phyloP scores from a whole-genome alignment of 2,797 vertebrate species.

The Decapterus maruadsi region DNA sequence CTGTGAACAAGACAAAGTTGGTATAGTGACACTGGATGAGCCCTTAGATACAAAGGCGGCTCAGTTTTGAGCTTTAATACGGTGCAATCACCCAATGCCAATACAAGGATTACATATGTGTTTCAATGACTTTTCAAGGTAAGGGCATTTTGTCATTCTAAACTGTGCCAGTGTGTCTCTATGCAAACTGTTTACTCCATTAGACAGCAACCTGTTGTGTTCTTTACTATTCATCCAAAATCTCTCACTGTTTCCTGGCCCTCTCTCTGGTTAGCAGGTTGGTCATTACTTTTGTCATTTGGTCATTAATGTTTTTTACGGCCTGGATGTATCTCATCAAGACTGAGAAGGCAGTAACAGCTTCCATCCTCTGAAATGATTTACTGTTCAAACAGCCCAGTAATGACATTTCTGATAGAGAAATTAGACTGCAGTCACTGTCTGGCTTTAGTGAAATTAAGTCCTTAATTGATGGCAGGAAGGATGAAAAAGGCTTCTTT shows the following conservation, averaged over 20 bases:
- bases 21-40: constrained; percentile 23
- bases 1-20: constrained; percentile 37
- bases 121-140: not conserved
- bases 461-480: constrained; percentile 74
- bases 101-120: not conserved
- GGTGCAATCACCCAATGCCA: constrained; percentile 18
- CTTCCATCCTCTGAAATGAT: constrained; percentile 68
- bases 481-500: constrained; percentile 60
- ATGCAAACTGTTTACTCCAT: not conserved
- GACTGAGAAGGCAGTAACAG: constrained; percentile 50
- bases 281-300: constrained; percentile 57
- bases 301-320: constrained; percentile 53
- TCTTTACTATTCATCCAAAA: constrained; percentile 34
- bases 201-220: not conserved
- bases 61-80: constrained; percentile 12
- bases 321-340: constrained; percentile 56
- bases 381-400: constrained; percentile 78
- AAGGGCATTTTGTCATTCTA: not conserved
- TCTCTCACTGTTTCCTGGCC: constrained; percentile 17
- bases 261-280: constrained; percentile 41
- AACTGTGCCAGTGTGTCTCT: not conserved
- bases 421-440: constrained; percentile 71
- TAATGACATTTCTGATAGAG: constrained; percentile 81
- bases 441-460: constrained; percentile 74
- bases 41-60: constrained; percentile 9